Conservation (phyloP, 1,140 invertebrate genomes). For the Cherax quadricarinatus region DNA sequence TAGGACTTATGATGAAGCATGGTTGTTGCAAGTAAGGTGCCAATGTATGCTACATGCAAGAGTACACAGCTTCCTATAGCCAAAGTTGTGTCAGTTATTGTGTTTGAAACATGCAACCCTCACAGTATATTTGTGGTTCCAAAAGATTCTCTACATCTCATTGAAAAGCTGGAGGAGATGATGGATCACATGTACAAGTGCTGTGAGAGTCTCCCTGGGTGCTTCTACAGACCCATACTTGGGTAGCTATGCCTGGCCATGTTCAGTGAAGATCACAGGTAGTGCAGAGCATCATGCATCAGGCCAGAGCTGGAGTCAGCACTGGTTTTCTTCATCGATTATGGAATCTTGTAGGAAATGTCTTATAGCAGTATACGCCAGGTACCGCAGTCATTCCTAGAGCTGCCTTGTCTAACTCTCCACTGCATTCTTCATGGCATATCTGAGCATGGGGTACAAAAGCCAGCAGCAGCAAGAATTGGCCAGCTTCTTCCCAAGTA, state of each 20-base stretch:
- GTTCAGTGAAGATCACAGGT: slow-evolving; percentile 30
- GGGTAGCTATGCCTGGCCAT: slow-evolving; percentile 27
- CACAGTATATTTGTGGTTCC: too few species aligned
- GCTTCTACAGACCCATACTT: not conserved
- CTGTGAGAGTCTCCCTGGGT: not conserved
- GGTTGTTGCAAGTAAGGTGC: too few species aligned
- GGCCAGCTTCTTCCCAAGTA: too few species aligned
- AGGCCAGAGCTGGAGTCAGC: too few species aligned
- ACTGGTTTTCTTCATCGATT: slow-evolving; percentile 33
- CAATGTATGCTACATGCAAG: too few species aligned
- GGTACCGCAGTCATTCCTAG: slow-evolving; percentile 11
- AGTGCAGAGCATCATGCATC: slow-evolving; percentile 44
- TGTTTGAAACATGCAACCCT: too few species aligned
- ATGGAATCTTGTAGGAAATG: slow-evolving; percentile 5
- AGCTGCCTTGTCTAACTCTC: slow-evolving; percentile 41
- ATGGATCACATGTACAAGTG: not conserved
- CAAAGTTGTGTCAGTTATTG: too few species aligned
- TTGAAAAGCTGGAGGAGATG: slow-evolving; percentile 11
- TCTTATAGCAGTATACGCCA: not conserved
- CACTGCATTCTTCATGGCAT: slow-evolving; percentile 18
- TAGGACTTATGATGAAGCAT: too few species aligned
- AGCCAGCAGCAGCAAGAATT: too few species aligned
- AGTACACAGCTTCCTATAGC: too few species aligned
- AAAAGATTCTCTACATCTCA: not conserved
- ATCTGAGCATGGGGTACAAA: too few species aligned